Evolutionary conservation across 1,140 invertebrate species (phyloP), one percentile per base, ranked within the genome.

Genomic region (Drosophila sp.): DNA sequence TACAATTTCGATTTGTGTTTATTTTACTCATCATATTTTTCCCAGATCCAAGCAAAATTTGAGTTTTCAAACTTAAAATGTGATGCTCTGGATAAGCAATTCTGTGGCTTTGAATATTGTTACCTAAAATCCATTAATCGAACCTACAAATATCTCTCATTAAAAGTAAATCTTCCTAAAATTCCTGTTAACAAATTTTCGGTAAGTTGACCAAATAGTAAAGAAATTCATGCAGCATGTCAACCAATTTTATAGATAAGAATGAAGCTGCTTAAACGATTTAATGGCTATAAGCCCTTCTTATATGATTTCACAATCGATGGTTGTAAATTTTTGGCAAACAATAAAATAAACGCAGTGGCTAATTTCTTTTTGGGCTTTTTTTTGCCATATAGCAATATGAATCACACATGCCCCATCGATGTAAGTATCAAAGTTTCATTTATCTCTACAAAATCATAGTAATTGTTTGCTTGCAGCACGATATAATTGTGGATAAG

Each of bases 21-120:
- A 25, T 10, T 23, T 60, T 60, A n/a, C 1, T 10, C 10, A 38
- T 38, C 11, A 11, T 2, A 38, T 38, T 38, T 10, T 11, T 38
- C 3, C 7, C 4, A 23, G 33, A 27, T n/a, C 11, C 35, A 25
- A 11, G 4, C 33, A 11, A 11, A 38, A 10, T 50, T 50, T 50
- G 58, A 60, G 32, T 17, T 63, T n/a, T 32, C 61, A 1, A 63
- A 63, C 30, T 7, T 63, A 4, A 63, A 47, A 63, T 63, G 61
- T 32, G 30, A 27, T 4, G 10, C 61, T 17, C 2, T 33, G 30
- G 61, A 54, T 33, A 54, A 35, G 4, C 8, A 41, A 8, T 63
- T 63, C 4, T 1, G 0, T 44, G 6, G 50, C 1, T 54, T 63
- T 23, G 61, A 63, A 11, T 47, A 41, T n/a, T 63, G 61, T 44